Conservation (phyloP, 2,113 vertebrate species). For the Erythrocebus patas region DNA sequence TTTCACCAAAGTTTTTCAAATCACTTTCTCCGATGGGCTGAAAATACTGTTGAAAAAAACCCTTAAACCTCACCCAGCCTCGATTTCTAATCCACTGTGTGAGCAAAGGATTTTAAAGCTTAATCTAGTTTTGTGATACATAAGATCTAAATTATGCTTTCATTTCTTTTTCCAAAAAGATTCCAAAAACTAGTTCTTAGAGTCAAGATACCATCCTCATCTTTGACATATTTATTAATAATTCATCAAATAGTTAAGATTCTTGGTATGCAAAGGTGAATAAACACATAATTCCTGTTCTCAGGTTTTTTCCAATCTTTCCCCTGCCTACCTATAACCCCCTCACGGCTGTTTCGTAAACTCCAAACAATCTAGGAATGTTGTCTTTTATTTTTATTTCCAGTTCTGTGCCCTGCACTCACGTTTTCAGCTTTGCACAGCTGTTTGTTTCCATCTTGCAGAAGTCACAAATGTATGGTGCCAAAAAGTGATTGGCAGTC, state of each 20-base stretch:
- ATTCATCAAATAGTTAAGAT: not conserved
- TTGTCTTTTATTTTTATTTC: not conserved
- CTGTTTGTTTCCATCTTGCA: not conserved
- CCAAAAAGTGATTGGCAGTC: slow-evolving; percentile 36
- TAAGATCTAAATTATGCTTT: not conserved
- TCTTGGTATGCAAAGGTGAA: not conserved
- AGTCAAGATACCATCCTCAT: not conserved
- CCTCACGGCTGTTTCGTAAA: not conserved
- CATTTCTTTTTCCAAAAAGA: not conserved
- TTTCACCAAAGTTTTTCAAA: slow-evolving; percentile 34
- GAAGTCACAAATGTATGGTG: not conserved
- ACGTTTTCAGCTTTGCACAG: not conserved
- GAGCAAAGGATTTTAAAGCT: not conserved
- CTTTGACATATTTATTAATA: not conserved
- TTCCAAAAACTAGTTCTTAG: slow-evolving; percentile 1
- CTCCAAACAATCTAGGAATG: not conserved
- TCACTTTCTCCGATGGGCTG: not conserved
- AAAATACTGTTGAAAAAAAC: not conserved
- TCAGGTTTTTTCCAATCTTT: not conserved
- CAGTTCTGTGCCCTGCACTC: not conserved
- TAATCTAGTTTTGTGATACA: not conserved
- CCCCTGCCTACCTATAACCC: not conserved
- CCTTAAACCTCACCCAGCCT: not conserved
- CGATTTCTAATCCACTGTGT: not conserved
- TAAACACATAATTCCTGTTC: not conserved